A percentile compares a stretch with the other conserved stretches of the same genome.
phyloP scores from a whole-genome alignment of 2,888 invertebrate species.

The Ceriagrion tenellum region DNA sequence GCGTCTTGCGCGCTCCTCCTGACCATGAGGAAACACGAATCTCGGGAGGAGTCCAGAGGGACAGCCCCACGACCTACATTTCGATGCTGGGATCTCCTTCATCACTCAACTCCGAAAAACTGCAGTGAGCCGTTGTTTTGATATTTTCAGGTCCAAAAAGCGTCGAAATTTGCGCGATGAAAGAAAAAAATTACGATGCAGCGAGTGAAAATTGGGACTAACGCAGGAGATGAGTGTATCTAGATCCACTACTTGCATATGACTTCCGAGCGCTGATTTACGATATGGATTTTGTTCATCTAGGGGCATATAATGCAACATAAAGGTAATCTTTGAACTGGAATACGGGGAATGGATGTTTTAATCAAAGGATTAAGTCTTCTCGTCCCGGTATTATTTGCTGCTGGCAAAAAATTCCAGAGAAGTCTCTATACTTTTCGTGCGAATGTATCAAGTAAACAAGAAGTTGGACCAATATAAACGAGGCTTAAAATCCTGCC shows the following conservation, averaged over 20 bases:
- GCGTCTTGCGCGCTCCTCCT: not conserved
- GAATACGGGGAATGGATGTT: too few species aligned
- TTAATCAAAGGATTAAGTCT: too few species aligned
- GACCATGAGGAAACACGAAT: not conserved
- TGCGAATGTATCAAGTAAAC: too few species aligned
- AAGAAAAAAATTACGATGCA: not conserved
- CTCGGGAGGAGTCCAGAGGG: not conserved
- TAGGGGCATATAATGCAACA: too few species aligned
- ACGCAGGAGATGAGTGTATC: not conserved
- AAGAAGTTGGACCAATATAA: too few species aligned
- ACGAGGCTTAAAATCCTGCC: too few species aligned
- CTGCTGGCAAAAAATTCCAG: too few species aligned
- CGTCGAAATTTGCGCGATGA: not conserved
- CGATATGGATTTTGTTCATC: not conserved
- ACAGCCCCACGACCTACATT: constrained; percentile 22
- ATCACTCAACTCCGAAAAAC: constrained; percentile 19
- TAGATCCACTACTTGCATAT: not conserved
- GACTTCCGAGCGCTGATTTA: not conserved
- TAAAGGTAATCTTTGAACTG: too few species aligned
- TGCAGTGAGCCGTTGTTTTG: not conserved
- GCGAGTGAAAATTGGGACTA: not conserved
- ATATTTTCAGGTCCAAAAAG: not conserved
- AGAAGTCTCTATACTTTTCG: too few species aligned
- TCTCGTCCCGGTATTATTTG: too few species aligned
- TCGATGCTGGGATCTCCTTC: not conserved